A percentile compares a stretch with the other conserved stretches of the same genome.
Evolutionary conservation across 2,113 vertebrate species (phyloP).

Genomic region (Tapirus terrestris): DNA sequence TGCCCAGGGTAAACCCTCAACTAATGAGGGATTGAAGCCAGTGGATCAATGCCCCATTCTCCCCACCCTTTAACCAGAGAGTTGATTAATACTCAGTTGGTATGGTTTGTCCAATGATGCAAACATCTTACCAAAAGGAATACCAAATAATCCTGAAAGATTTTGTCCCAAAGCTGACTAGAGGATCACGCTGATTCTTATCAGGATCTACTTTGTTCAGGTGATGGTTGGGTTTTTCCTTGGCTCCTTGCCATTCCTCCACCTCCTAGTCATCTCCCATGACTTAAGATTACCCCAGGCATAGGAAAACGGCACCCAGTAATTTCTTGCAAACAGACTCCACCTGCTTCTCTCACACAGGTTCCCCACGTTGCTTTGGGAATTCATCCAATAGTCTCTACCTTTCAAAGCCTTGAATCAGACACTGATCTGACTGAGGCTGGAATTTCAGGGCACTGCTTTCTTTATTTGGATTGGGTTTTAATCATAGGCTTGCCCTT

Average conservation of each 20-base stretch:
- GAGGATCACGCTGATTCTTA: constrained; percentile 34
- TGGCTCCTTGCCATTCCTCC: constrained; percentile 53
- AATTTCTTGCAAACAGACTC: constrained; percentile 71
- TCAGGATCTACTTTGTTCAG: constrained; percentile 46
- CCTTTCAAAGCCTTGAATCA: constrained; percentile 80
- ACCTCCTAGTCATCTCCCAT: constrained; percentile 61
- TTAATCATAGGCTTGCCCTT: constrained; percentile 78
- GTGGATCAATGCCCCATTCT: background rate
- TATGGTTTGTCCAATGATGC: background rate
- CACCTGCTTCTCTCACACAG: constrained; percentile 63
- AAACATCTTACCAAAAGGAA: constrained; percentile 46
- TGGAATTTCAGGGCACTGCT: constrained; percentile 76
- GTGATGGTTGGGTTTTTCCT: constrained; percentile 52
- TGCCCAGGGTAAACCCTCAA: background rate
- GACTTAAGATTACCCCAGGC: constrained; percentile 65
- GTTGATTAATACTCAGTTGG: background rate
- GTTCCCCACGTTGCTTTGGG: constrained; percentile 74
- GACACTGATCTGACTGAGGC: constrained; percentile 76
- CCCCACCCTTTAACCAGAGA: background rate
- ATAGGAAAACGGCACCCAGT: constrained; percentile 76
- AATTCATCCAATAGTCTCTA: constrained; percentile 75
- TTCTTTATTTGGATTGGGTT: constrained; percentile 79
- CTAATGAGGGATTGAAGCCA: background rate
- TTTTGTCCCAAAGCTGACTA: constrained; percentile 47
- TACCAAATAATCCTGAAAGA: constrained; percentile 40